Conservation (phyloP, 2,797 vertebrate genomes). For the Peromyscus melanophrys region DNA sequence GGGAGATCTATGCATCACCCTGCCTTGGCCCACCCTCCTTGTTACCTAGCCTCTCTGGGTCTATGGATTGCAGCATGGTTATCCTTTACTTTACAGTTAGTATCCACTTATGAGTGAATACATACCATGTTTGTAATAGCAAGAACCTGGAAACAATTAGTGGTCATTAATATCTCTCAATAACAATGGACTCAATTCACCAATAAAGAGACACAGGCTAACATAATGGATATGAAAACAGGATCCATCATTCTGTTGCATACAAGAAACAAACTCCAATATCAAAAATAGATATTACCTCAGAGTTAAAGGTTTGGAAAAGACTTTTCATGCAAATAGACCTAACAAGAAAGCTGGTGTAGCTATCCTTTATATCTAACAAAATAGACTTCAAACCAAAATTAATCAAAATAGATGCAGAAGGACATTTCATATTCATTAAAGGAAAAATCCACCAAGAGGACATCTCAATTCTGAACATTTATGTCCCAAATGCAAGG, state of each 20-base stretch:
- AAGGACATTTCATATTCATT: too few species aligned
- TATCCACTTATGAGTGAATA: not conserved
- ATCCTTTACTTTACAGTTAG: not conserved
- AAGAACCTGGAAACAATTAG: not conserved
- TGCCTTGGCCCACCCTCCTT: not conserved
- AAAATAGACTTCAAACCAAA: not conserved
- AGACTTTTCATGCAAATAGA: not conserved
- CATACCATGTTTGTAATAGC: not conserved
- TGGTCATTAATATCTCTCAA: not conserved
- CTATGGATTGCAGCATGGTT: not conserved
- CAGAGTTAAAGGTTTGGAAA: not conserved
- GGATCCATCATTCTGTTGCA: not conserved
- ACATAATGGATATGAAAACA: not conserved
- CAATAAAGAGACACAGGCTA: not conserved
- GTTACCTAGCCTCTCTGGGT: not conserved
- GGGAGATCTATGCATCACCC: not conserved
- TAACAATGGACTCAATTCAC: not conserved
- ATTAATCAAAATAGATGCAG: not conserved
- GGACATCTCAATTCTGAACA: not conserved
- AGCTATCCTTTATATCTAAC: not conserved
- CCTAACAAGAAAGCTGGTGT: not conserved
- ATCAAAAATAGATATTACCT: not conserved
- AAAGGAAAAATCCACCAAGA: not conserved
- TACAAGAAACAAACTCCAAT: not conserved
- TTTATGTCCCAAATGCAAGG: not conserved